Conservation (phyloP, 2,113 vertebrate genomes). For the Psettodes erumei region DNA sequence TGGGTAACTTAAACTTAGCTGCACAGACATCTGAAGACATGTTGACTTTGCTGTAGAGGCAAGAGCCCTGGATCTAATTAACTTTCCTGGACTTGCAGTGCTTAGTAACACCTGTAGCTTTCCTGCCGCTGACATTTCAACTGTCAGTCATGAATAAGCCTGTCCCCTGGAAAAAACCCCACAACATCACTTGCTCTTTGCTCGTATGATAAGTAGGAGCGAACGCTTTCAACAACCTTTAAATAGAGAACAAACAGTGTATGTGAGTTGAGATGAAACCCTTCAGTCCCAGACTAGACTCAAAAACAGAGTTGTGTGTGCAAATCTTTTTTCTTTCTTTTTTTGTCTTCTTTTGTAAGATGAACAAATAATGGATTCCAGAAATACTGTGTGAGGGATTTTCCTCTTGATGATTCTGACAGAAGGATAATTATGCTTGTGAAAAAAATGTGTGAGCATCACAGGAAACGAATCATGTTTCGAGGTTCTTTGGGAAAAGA, state of each 20-base stretch:
- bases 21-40: too few species aligned
- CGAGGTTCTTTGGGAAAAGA: background rate
- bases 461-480: conserved; percentile 9
- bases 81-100: background rate
- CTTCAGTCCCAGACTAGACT: background rate
- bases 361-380: conserved; percentile 13
- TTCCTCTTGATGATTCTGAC: background rate
- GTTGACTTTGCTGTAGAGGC: too few species aligned
- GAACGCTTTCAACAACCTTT: background rate
- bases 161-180: background rate
- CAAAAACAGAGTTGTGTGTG: background rate
- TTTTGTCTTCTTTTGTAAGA: background rate
- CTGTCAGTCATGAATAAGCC: too few species aligned
- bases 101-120: background rate
- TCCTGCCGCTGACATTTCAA: too few species aligned
- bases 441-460: background rate
- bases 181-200: background rate
- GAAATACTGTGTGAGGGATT: background rate
- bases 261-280: background rate
- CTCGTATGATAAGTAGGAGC: conserved; percentile 1
- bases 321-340: background rate
- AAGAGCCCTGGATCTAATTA: background rate
- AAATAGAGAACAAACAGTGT: conserved; percentile 14
- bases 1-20: background rate
- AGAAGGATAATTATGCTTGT: background rate